Base-by-base conservation (phyloP, 2,888 invertebrate genomes). In the Lithophane ornitopus region DNA sequence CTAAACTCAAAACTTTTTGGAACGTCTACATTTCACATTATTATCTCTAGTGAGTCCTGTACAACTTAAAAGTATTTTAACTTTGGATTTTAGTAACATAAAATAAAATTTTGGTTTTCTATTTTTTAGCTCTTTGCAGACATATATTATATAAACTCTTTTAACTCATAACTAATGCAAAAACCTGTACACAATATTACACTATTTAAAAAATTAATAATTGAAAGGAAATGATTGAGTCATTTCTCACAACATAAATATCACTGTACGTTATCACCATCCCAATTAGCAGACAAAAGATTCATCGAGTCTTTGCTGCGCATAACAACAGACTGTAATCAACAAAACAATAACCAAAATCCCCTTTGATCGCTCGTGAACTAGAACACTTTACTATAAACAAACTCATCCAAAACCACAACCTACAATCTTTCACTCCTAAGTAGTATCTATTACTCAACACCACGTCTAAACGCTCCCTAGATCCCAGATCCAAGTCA, bases 401-500 rank as follows among this genome's bases (percentile, higher is more conserved):
- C 58, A 58, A 58, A 28, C 19, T 58, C 28, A 28, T n/a, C n/a
- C n/a, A n/a, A n/a, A n/a, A 9, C 28, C 4, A 34, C 39, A 39
- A 26, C 3, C 12, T 59, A 26, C 11, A 22, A 28, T 56, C 3
- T 22, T n/a, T 39, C 0, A n/a, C 9, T 44, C 0, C 11, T 4
- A 62, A 78, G 75, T 74, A 54, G 62, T 39, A 34, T 74, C 14
- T 70, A 61, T 70, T 56, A 76, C 78, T 65, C 49, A 26, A 44
- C 28, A 59, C 12, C 16, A 68, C 62, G 61, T 72, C 67, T 76
- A 83, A 89, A 87, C 82, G 81, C 69, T 75, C 81, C 76, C 46
- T 69, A 68, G 81, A 90, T 90, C 87, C 80, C 68, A 76, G 82
- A 89, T 82, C 76, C 90, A 70, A 90, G 90, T 92, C 92, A 92